A percentile compares a stretch with the other conserved stretches of the same genome.
These are phyloP conservation scores for Peromyscus attwateri DNA, from an alignment of 2,797 vertebrate genomes.

Conservation along the genomic window DNA sequence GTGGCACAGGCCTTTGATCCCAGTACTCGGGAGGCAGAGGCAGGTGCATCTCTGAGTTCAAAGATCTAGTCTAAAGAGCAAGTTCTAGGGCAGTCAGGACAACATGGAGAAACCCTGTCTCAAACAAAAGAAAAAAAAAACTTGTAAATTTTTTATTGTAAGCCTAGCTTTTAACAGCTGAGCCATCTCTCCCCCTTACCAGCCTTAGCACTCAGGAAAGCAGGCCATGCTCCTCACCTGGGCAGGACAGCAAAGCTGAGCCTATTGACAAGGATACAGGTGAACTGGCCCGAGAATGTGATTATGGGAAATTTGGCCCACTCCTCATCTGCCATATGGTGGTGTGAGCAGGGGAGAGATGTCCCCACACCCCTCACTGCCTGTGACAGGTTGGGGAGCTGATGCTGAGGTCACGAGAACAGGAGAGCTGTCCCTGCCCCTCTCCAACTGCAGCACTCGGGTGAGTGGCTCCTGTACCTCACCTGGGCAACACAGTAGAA, in stretches of 20 bases:
- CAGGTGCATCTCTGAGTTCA: neutral
- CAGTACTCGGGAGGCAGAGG: neutral
- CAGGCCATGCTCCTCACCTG: too few species aligned
- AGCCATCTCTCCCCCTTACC: neutral
- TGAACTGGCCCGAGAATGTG: too few species aligned
- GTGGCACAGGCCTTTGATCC: too few species aligned
- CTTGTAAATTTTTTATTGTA: neutral
- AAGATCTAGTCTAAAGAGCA: neutral
- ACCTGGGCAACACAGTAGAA: neutral
- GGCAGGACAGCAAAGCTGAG: neutral
- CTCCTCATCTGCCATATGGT: neutral
- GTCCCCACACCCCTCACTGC: too few species aligned
- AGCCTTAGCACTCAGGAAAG: too few species aligned
- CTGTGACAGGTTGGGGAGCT: too few species aligned
- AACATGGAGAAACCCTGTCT: neutral
- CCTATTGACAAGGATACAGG: neutral
- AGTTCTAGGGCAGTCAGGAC: neutral
- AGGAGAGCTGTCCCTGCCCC: too few species aligned
- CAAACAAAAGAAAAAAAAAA: neutral
- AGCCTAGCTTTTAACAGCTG: neutral
- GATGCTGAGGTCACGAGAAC: too few species aligned
- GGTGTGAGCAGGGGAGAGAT: too few species aligned
- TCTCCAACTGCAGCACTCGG: neutral
- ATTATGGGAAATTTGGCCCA: neutral
- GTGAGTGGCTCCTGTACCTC: too few species aligned